These are phyloP conservation scores for Cordilura impudica DNA, from an alignment of 2,888 invertebrate genomes.

Conservation along the genomic window DNA sequence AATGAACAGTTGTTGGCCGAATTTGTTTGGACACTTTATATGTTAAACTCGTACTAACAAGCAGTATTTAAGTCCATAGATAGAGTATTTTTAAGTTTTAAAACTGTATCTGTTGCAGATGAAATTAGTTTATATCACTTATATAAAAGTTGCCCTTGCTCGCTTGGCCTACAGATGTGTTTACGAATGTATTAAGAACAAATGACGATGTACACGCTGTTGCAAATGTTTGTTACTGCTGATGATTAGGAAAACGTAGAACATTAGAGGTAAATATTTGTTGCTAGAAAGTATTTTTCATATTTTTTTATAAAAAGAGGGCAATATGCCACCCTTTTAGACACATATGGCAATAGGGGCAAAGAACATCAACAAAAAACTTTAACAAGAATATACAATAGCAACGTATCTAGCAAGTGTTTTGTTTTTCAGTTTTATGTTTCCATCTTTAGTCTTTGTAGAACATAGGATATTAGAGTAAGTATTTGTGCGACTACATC, in stretches of 20 bases:
- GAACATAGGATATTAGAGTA: conserved; percentile 14
- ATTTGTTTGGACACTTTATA: no score
- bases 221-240: neutral
- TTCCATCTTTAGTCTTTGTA: neutral
- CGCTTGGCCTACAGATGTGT: no score
- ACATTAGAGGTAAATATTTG: conserved; percentile 8
- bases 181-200: no score
- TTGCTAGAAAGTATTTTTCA: conserved; percentile 4
- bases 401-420: conserved; percentile 40
- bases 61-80: no score
- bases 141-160: no score
- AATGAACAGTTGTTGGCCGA: no score
- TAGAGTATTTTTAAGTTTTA: no score
- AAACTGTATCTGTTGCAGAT: no score
- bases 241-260: neutral
- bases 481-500: neutral
- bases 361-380: neutral
- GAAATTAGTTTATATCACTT: no score
- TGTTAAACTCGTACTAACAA: no score
- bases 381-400: neutral
- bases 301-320: neutral
- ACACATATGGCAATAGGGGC: conserved; percentile 1
- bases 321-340: conserved; percentile 3
- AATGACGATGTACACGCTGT: no score
- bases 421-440: conserved; percentile 11